phyloP scores from a whole-genome alignment of 2,797 vertebrate genomes.

The Phoxinus dragarum region DNA sequence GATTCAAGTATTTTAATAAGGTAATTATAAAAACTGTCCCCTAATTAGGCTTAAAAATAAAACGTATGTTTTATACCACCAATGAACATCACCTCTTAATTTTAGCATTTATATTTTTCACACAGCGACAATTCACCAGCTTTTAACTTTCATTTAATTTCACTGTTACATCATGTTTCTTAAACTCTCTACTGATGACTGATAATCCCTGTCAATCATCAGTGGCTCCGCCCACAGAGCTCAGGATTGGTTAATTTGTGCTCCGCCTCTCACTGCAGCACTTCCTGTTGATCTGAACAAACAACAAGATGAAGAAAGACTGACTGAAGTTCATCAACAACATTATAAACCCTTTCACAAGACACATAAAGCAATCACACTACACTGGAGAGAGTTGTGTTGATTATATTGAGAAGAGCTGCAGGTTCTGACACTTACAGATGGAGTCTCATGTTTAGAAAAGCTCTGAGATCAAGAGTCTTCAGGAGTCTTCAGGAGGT shows the following conservation, averaged over 20 bases:
- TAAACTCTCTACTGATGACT: too few species aligned
- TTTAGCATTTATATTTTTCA: not conserved
- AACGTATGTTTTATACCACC: too few species aligned
- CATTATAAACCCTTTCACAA: not conserved
- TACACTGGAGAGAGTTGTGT: not conserved
- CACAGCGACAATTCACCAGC: not conserved
- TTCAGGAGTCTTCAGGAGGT: not conserved
- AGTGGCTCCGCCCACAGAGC: not conserved
- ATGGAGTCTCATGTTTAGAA: constrained; percentile 17
- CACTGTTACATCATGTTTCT: not conserved
- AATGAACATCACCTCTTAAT: not conserved
- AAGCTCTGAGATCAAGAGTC: not conserved
- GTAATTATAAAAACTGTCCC: too few species aligned
- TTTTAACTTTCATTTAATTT: not conserved
- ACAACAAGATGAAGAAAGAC: not conserved
- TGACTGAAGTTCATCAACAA: not conserved
- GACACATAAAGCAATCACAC: not conserved
- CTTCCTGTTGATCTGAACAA: not conserved
- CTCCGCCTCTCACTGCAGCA: not conserved
- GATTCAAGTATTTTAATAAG: too few species aligned
- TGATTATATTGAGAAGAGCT: not conserved
- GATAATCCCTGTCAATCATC: not conserved
- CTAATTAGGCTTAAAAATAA: too few species aligned
- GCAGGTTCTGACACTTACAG: constrained; percentile 9
- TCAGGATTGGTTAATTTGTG: not conserved